phyloP scores from a whole-genome alignment of 2,888 invertebrate species.

The Camponotus fellah region DNA sequence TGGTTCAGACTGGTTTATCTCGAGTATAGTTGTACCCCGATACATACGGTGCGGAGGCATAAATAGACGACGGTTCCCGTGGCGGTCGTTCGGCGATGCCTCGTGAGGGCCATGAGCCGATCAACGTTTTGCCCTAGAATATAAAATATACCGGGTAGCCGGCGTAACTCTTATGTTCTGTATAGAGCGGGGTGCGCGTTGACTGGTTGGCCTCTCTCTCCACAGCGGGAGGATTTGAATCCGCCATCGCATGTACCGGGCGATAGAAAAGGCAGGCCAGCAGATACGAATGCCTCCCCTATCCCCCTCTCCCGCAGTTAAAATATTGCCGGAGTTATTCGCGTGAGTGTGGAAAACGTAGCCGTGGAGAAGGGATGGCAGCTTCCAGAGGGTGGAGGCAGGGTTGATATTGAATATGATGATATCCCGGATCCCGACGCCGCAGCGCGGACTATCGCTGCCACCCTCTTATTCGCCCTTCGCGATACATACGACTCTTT shows the following conservation, averaged over 20 bases:
- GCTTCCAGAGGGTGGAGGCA: slow-evolving; percentile 61
- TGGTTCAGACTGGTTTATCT: slow-evolving; percentile 33
- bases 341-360: slow-evolving; percentile 76
- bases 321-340: slow-evolving; percentile 82
- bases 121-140: slow-evolving; percentile 69
- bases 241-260: slow-evolving; percentile 58
- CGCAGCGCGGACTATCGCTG: slow-evolving; percentile 77
- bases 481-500: slow-evolving; percentile 63
- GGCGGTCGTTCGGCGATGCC: slow-evolving; percentile 79
- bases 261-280: slow-evolving; percentile 56
- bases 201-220: slow-evolving; percentile 12
- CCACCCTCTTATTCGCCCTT: slow-evolving; percentile 77
- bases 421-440: slow-evolving; percentile 80
- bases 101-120: slow-evolving; percentile 73
- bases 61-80: slow-evolving; percentile 79
- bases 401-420: slow-evolving; percentile 83
- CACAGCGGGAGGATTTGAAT: slow-evolving; percentile 46
- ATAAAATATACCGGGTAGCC: slow-evolving; percentile 67
- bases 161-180: slow-evolving; percentile 58
- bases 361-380: slow-evolving; percentile 46
- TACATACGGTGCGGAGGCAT: slow-evolving; percentile 63
- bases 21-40: slow-evolving; percentile 57
- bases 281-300: slow-evolving; percentile 70
- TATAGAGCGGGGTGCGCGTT: slow-evolving; percentile 10
- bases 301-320: slow-evolving; percentile 72